Evolutionary conservation across 2,113 vertebrate genomes (phyloP).

Genomic region (Rhinopithecus roxellana): DNA sequence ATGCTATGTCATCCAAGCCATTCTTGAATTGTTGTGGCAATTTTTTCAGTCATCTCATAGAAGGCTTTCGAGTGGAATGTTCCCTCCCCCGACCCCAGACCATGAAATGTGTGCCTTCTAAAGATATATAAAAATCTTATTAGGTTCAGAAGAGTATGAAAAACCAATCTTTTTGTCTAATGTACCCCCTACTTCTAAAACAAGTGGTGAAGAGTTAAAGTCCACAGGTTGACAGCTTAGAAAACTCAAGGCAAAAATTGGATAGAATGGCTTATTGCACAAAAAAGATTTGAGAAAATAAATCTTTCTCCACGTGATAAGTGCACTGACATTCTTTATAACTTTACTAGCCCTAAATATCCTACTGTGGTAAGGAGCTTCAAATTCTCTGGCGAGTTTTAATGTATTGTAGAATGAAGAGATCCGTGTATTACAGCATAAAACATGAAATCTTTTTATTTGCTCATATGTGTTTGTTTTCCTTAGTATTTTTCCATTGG

Average conservation of each 20-base stretch:
- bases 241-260: conserved; percentile 10
- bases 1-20: background rate
- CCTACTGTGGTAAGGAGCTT: background rate
- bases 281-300: conserved; percentile 42
- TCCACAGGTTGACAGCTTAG: background rate
- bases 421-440: background rate
- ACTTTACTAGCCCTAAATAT: background rate
- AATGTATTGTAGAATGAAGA: background rate
- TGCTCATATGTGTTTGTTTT: conserved; percentile 49
- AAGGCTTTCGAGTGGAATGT: conserved; percentile 3
- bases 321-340: background rate
- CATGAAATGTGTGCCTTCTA: background rate
- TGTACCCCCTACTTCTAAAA: background rate
- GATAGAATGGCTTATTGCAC: background rate
- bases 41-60: conserved; percentile 10
- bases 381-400: background rate
- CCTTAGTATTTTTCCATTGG: conserved; percentile 2
- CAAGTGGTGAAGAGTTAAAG: background rate
- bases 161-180: background rate
- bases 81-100: background rate
- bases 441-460: conserved; percentile 40
- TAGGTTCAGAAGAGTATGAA: conserved; percentile 11
- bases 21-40: conserved; percentile 27
- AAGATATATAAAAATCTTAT: conserved; percentile 7
- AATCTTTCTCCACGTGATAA: background rate